A percentile compares a stretch with the other conserved stretches of the same genome.
These are phyloP conservation scores for Calidris pygmaea DNA, from an alignment of 2,113 vertebrate genomes.

Conservation along the genomic window DNA sequence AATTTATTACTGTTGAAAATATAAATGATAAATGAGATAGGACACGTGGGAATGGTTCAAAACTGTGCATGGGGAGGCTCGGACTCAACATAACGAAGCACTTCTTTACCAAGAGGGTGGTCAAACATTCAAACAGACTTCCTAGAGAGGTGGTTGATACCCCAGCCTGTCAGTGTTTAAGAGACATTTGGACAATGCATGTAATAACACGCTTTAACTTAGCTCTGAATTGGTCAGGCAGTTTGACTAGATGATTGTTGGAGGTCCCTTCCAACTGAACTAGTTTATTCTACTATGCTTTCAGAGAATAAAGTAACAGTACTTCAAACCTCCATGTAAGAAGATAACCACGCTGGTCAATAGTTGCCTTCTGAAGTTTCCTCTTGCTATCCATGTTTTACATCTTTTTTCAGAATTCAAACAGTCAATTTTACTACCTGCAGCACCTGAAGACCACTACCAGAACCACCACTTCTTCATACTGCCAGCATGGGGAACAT, in stretches of 20 bases:
- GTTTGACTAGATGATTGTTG: too few relatives aligned
- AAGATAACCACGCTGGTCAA: neutral
- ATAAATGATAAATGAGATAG: neutral
- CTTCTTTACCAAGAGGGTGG: neutral
- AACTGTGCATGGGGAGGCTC: neutral
- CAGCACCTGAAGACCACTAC: neutral
- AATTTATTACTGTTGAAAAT: neutral
- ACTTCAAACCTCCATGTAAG: neutral
- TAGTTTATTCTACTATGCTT: neutral
- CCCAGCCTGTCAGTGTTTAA: too few relatives aligned
- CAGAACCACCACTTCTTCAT: neutral
- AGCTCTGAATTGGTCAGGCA: neutral
- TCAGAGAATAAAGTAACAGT: neutral
- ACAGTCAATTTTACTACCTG: neutral
- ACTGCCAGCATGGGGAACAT: neutral
- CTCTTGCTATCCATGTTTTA: neutral
- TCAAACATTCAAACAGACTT: neutral
- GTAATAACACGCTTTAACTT: neutral
- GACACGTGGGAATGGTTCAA: accelerated
- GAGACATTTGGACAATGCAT: neutral
- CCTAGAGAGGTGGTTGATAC: neutral
- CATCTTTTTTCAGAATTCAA: neutral
- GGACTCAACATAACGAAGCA: neutral
- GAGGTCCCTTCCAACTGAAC: neutral
- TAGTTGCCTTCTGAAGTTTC: neutral